Evolutionary conservation across 2,888 invertebrate genomes (phyloP).

Genomic region (Aporophyla nigra): DNA sequence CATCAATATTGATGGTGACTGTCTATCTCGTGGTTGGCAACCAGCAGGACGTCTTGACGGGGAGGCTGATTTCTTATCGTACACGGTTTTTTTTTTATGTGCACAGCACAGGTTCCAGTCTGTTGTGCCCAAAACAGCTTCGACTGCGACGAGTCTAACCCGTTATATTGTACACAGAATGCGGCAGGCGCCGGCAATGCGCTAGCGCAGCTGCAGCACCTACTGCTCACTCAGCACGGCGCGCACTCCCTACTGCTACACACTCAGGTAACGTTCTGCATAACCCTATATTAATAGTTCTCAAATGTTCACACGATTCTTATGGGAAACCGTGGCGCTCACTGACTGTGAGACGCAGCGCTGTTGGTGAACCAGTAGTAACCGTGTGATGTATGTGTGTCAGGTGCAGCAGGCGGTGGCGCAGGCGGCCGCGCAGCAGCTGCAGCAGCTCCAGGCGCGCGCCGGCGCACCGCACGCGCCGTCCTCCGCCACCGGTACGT

Average conservation of each 20-base stretch:
- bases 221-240: slow-evolving; percentile 87
- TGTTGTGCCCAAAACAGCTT: neutral
- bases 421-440: slow-evolving; percentile 96
- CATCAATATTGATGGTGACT: neutral
- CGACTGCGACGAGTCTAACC: neutral
- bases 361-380: neutral
- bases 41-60: neutral
- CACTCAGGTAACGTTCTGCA: slow-evolving; percentile 78
- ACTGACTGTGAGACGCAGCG: neutral
- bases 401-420: slow-evolving; percentile 96
- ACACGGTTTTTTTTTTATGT: neutral
- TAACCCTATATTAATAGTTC: neutral
- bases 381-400: neutral
- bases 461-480: slow-evolving; percentile 71
- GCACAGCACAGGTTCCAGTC: neutral
- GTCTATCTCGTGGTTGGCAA: neutral
- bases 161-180: slow-evolving; percentile 70
- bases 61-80: neutral
- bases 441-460: slow-evolving; percentile 94
- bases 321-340: neutral
- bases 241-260: slow-evolving; percentile 87
- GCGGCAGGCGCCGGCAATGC: slow-evolving; percentile 85
- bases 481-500: slow-evolving; percentile 65
- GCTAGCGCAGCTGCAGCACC: slow-evolving; percentile 87
- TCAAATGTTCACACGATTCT: slow-evolving; percentile 3